phyloP scores from a whole-genome alignment of 2,888 invertebrate species.

The Caenorhabditis sp. region DNA sequence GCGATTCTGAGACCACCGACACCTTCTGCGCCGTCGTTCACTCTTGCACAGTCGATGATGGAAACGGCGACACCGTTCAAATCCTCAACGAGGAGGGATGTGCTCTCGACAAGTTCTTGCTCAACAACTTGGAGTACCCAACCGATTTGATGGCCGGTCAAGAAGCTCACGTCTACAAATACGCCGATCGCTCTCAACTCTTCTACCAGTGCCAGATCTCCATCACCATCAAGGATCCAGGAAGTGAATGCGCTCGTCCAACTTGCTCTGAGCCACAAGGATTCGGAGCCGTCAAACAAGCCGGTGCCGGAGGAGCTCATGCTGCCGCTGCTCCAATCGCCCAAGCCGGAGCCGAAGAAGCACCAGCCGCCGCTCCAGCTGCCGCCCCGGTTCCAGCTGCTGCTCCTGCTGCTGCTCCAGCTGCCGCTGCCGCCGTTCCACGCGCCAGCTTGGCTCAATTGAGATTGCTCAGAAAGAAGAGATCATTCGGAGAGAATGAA shows the following conservation, averaged over 20 bases:
- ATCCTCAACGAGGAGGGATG: conserved; percentile 78
- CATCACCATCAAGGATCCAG: conserved; percentile 81
- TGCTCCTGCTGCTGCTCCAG: conserved; percentile 58
- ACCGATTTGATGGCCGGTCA: conserved; percentile 80
- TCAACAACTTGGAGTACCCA: conserved; percentile 82
- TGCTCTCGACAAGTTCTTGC: conserved; percentile 77
- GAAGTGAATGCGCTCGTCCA: conserved; percentile 81
- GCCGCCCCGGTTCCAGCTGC: conserved; percentile 57
- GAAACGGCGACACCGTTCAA: conserved; percentile 78
- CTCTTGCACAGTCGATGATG: conserved; percentile 81
- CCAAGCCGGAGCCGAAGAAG: conserved; percentile 56
- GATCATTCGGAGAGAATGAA: conserved; percentile 68
- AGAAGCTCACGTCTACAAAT: conserved; percentile 83
- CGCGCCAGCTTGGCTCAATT: conserved; percentile 67
- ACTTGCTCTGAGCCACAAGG: conserved; percentile 81
- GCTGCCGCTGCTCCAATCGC: conserved; percentile 60
- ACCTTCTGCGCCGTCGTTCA: conserved; percentile 82
- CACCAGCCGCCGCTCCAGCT: conserved; percentile 59
- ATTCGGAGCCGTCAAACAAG: conserved; percentile 80
- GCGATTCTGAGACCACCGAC: conserved; percentile 80
- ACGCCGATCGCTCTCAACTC: conserved; percentile 79
- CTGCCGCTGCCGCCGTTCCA: conserved; percentile 61
- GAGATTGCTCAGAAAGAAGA: conserved; percentile 70
- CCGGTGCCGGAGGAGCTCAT: conserved; percentile 59
- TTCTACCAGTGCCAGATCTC: conserved; percentile 82